Evolutionary conservation across 2,888 invertebrate genomes (phyloP), one percentile per base, ranked within the genome.

Genomic region (Drosophila crucigera): DNA sequence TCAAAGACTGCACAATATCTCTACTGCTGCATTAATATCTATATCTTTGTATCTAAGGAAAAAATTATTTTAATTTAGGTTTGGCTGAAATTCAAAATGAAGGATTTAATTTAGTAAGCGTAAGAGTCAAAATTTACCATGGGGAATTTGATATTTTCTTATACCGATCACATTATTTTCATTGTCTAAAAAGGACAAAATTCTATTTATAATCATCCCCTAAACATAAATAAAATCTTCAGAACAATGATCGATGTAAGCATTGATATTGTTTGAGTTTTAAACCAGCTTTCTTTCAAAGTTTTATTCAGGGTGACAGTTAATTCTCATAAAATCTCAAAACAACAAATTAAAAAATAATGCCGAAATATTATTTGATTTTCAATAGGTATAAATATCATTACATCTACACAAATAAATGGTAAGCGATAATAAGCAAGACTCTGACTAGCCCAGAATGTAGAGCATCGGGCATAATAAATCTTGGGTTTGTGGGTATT

Each of bases 401-500:
- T 22, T 22, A 0, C 22, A 22, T 47, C 22, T 4, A 16, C 4
- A 25, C 7, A 47, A 9, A 7, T 16, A 16, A 22, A 47, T 25
- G 7, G 9, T 9, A 25, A 14, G 47, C 22, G 14, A 47, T 47
- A 14, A 47, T 47, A 47, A 25, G 47, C 25, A 16, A 16, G 16
- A 16, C 16, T 16, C 25, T 2, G 16, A 47, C 16, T 25, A 47
- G 4, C 28, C 56, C 50, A 49, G 43, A 66, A 50, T 71, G 85
- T 83, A 84, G 88, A 56, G 90, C 64, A 87, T 69, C 41, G 35
- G 22, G 69, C 58, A 60, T 75, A 84, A 89, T 89, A 86, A 86
- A 86, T 86, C 90, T 84, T 76, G 22, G 60, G n/a, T 30, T 67
- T 63, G 84, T n/a, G 68, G 53, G 68, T 72, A 65, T 67, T 78